Evolutionary conservation across 2,888 invertebrate genomes (phyloP).

Genomic region (Aethes cnicana): DNA sequence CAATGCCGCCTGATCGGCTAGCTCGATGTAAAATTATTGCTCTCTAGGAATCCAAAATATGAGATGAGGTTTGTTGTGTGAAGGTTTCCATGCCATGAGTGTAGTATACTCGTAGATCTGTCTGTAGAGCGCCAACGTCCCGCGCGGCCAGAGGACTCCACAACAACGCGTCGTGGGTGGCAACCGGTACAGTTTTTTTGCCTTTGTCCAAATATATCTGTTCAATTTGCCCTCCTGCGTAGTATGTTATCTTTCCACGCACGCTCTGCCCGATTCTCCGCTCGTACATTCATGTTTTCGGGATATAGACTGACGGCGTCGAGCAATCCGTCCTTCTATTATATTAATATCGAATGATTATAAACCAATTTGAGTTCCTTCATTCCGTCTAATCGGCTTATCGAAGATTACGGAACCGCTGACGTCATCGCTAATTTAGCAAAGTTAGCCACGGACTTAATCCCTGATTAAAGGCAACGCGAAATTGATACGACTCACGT

Average conservation of each 20-base stretch:
- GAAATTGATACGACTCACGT: conserved; percentile 4
- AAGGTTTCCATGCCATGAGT: too few species aligned
- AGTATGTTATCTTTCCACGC: too few species aligned
- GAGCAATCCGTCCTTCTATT: neutral
- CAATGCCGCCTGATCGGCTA: too few species aligned
- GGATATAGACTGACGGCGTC: neutral
- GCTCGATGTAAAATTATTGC: too few species aligned
- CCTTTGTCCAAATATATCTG: conserved; percentile 53
- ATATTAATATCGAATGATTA: neutral
- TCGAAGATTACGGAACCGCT: conserved; percentile 17
- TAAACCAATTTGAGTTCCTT: conserved; percentile 15
- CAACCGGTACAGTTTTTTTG: conserved; percentile 36
- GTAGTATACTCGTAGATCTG: too few species aligned
- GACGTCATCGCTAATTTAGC: conserved; percentile 16
- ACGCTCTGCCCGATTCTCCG: neutral
- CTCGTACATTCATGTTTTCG: neutral
- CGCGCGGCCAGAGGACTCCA: conserved; percentile 41
- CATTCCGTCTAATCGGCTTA: conserved; percentile 19
- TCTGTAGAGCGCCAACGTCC: too few species aligned
- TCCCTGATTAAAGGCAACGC: conserved; percentile 2
- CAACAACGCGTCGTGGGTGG: conserved; percentile 68
- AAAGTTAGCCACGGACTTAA: conserved; percentile 2
- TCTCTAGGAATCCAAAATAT: too few species aligned
- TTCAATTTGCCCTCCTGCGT: conserved; percentile 72
- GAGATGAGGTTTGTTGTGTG: too few species aligned